These are phyloP conservation scores for Monoplex corrugatus DNA, from an alignment of 2,888 invertebrate species.

Conservation along the genomic window DNA sequence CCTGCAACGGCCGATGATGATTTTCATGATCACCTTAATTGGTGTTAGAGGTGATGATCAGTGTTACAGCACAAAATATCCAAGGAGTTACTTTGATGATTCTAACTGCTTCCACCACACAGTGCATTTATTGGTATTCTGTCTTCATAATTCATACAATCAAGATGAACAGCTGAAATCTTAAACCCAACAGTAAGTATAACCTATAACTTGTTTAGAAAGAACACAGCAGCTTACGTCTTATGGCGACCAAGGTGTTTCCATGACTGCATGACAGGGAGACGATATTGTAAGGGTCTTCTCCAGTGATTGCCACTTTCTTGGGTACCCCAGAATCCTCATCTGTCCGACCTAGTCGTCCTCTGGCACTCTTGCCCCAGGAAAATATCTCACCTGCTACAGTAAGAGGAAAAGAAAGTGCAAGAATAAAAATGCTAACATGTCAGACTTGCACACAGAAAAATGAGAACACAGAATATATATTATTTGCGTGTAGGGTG, in stretches of 20 bases:
- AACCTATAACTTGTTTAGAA: neutral
- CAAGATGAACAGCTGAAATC: neutral
- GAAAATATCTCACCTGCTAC: slow-evolving; percentile 76
- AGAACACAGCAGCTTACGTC: slow-evolving; percentile 67
- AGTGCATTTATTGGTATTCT: too few species aligned
- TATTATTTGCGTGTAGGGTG: too few species aligned
- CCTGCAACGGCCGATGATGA: too few species aligned
- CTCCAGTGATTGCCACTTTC: slow-evolving; percentile 67
- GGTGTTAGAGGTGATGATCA: too few species aligned
- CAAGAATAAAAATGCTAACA: too few species aligned
- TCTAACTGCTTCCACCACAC: too few species aligned
- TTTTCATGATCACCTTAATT: too few species aligned
- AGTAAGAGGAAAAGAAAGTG: neutral
- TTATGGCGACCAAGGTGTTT: slow-evolving; percentile 76
- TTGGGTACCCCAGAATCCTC: slow-evolving; percentile 72
- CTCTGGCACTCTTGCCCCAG: slow-evolving; percentile 80
- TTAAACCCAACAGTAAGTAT: neutral
- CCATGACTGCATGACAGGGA: slow-evolving; percentile 80
- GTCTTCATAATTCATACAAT: too few species aligned
- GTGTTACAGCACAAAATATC: too few species aligned
- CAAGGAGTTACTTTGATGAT: too few species aligned
- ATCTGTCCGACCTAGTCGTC: slow-evolving; percentile 76
- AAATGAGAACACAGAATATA: neutral
- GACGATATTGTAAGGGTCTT: slow-evolving; percentile 69
- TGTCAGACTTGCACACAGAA: neutral